These are phyloP conservation scores for Diachasma alloeum DNA, from an alignment of 1,140 invertebrate genomes.

Conservation along the genomic window DNA sequence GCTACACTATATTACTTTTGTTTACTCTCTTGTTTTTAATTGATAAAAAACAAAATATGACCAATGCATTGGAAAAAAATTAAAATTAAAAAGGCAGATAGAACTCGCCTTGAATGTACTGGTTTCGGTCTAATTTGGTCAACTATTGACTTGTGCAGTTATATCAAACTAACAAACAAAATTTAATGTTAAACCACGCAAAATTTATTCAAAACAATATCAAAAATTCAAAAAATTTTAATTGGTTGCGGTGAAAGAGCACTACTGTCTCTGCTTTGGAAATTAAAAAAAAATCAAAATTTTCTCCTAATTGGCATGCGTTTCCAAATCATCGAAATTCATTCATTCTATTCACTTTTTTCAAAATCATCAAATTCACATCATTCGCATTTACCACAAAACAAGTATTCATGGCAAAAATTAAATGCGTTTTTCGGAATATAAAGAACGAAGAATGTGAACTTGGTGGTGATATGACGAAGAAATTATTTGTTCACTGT, in stretches of 20 bases:
- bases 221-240: conserved; percentile 38
- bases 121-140: conserved; percentile 38
- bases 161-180: conserved; percentile 64
- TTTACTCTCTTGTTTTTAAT: conserved; percentile 45
- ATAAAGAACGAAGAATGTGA: not conserved
- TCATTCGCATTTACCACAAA: conserved; percentile 19
- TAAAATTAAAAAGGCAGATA: not conserved
- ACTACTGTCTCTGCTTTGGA: conserved; percentile 64
- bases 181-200: conserved; percentile 9
- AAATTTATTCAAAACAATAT: conserved; percentile 20
- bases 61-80: conserved; percentile 36
- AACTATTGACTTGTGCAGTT: conserved; percentile 62
- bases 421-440: not conserved
- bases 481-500: not conserved
- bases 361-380: conserved; percentile 33
- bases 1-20: conserved; percentile 34
- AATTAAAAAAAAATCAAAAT: conserved; percentile 47
- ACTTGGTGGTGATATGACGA: conserved; percentile 1
- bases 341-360: conserved; percentile 51
- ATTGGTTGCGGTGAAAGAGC: conserved; percentile 65
- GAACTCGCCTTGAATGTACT: conserved; percentile 22
- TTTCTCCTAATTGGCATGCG: conserved; percentile 66
- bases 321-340: conserved; percentile 62
- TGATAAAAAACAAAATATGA: conserved; percentile 19
- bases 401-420: conserved; percentile 10